phyloP scores from a whole-genome alignment of 1,140 invertebrate genomes.

The Bombus polaris region DNA sequence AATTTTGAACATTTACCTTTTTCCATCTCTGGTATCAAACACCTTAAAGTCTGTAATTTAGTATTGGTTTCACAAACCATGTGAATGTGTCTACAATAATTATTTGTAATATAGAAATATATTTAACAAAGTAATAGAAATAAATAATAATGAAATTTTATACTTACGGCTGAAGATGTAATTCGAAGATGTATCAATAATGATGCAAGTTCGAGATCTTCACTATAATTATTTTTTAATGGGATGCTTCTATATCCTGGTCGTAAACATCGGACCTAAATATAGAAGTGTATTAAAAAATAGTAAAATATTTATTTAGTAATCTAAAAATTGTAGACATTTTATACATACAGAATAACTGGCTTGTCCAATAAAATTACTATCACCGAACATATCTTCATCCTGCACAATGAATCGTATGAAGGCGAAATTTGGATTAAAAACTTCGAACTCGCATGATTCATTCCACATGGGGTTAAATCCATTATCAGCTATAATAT shows the following conservation, averaged over 20 bases:
- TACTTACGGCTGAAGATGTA: slow-evolving; percentile 71
- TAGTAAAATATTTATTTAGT: slow-evolving; percentile 23
- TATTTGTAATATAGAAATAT: slow-evolving; percentile 11
- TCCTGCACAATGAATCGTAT: slow-evolving; percentile 97
- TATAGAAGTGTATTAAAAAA: slow-evolving; percentile 43
- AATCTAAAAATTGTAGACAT: slow-evolving; percentile 28
- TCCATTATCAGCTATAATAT: slow-evolving; percentile 94
- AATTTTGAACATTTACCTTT: slow-evolving; percentile 8
- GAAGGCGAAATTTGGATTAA: slow-evolving; percentile 94
- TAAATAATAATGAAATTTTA: slow-evolving; percentile 9
- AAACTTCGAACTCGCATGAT: slow-evolving; percentile 93
- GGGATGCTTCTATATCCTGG: slow-evolving; percentile 95
- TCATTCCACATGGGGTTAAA: slow-evolving; percentile 98
- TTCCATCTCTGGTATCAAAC: not conserved
- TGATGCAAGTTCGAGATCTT: slow-evolving; percentile 96
- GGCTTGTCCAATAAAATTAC: slow-evolving; percentile 98
- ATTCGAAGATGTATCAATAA: slow-evolving; percentile 92
- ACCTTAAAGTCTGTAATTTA: not conserved
- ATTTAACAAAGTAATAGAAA: not conserved
- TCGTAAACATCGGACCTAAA: slow-evolving; percentile 87
- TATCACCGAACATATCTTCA: slow-evolving; percentile 99
- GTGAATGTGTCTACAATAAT: slow-evolving; percentile 28
- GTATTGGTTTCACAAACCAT: slow-evolving; percentile 40
- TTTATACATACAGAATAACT: slow-evolving; percentile 90
- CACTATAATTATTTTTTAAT: slow-evolving; percentile 95